Evolutionary conservation across 2,113 vertebrate genomes (phyloP).

Genomic region (Varanus salvator): DNA sequence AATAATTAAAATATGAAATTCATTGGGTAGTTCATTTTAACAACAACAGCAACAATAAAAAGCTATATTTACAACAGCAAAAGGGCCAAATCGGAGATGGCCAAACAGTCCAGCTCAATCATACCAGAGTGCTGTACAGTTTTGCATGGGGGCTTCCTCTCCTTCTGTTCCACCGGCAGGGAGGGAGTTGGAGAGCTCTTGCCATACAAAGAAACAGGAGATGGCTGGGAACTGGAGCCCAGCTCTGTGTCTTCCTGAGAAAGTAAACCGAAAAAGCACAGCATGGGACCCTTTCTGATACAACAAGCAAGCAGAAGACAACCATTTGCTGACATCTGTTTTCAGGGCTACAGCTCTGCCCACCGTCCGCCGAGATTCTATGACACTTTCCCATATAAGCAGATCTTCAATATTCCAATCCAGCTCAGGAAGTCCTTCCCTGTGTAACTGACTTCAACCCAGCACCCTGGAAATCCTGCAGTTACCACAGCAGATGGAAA

Average conservation of each 20-base stretch:
- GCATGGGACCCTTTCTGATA: conserved; percentile 22
- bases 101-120: neutral
- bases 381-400: neutral
- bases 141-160: conserved; percentile 67
- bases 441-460: neutral
- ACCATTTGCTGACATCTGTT: neutral
- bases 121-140: conserved; percentile 66
- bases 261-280: conserved; percentile 30
- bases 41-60: neutral
- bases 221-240: conserved; percentile 81
- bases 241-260: conserved; percentile 86
- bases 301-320: neutral
- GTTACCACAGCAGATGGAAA: neutral
- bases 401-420: neutral
- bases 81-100: neutral
- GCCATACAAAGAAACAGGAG: conserved; percentile 87
- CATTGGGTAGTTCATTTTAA: neutral
- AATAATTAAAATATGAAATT: neutral
- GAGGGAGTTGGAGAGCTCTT: conserved; percentile 78
- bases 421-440: neutral
- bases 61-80: neutral
- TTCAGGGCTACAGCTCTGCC: neutral
- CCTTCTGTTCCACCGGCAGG: conserved; percentile 65
- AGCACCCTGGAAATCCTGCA: neutral
- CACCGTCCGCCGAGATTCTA: neutral